Base-by-base conservation (phyloP, 2,888 invertebrate genomes). In the Cryptosula pallasiana region DNA sequence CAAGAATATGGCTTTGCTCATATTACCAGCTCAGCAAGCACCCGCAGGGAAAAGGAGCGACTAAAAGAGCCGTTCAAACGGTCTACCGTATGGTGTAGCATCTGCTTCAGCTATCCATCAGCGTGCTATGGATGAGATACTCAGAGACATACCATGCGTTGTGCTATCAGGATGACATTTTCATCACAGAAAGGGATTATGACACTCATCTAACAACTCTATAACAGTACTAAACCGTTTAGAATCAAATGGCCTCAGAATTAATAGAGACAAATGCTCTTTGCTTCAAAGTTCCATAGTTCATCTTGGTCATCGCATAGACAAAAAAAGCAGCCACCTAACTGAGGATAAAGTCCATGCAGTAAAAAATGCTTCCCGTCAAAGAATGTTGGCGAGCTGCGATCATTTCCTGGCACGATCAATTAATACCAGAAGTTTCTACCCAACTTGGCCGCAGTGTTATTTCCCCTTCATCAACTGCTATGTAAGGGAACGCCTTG, bases 41-140 rank as follows among this genome's bases (percentile, higher is more conserved):
- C 20, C 20, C 45, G 9, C 45, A 45, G 20, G 45, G 45, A 20
- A 45, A 45, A 9, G 45, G 45, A 13, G 45, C 45, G 45, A 20
- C 45, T 45, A 20, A 45, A 20, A 9, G 45, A 45, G 45, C 45
- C 20, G 45, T 45, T 45, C 45, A 45, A 78, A 75, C 13, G 1
- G 77, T 27, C 35, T 78, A 0, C 35, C 45, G 9, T 78, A 71
- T 63, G 75, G 77, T 20, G 71, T 77, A 13, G 74, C 75, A 1
- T 74, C 76, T 13, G 75, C 75, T 3, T 75, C 76, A 23, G 76
- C 74, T 9, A 75, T 77, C 29, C 76, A 71, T 72, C 77, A 78
- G 45, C 32, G 74, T 3, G 71, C 74, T 1, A 75, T 76, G 71
- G 75, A 77, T 25, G 72, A 73, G 16, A 55, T 76, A 2, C 58